Conservation (phyloP, 1,140 invertebrate genomes). For the Nymphalis io region DNA sequence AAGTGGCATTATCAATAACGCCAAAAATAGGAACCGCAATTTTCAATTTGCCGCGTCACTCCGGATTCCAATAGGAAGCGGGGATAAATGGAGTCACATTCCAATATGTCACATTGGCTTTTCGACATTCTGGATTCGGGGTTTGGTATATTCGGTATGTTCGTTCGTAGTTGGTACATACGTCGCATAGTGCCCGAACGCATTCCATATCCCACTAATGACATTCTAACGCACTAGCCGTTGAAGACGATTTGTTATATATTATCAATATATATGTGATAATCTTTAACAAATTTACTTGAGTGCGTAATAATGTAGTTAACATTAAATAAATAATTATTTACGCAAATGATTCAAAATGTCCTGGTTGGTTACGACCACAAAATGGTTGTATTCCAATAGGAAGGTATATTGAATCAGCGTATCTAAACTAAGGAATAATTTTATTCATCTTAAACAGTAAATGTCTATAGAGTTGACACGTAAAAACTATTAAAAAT, state of each 20-base stretch:
- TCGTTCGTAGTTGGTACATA: slow-evolving; percentile 39
- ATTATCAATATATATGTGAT: not conserved
- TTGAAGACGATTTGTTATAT: not conserved
- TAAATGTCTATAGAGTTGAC: too few species aligned
- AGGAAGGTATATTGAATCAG: too few species aligned
- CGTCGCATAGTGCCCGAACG: slow-evolving; percentile 49
- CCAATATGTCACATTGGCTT: slow-evolving; percentile 79
- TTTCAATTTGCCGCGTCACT: slow-evolving; percentile 79
- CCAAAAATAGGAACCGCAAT: slow-evolving; percentile 78
- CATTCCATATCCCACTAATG: slow-evolving; percentile 56
- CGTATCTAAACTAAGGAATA: too few species aligned
- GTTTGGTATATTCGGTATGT: slow-evolving; percentile 59
- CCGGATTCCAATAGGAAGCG: slow-evolving; percentile 80
- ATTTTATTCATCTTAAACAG: too few species aligned
- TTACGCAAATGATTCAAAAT: too few species aligned
- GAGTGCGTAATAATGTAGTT: not conserved
- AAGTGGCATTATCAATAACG: slow-evolving; percentile 76
- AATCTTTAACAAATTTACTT: not conserved
- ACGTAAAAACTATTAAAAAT: too few species aligned
- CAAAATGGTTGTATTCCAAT: too few species aligned
- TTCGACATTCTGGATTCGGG: slow-evolving; percentile 64
- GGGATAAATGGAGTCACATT: slow-evolving; percentile 80
- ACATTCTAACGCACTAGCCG: slow-evolving; percentile 49
- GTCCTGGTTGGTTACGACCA: too few species aligned
- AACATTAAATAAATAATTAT: too few species aligned